phyloP scores from a whole-genome alignment of 2,797 vertebrate genomes.

The Lepus oiostolus region DNA sequence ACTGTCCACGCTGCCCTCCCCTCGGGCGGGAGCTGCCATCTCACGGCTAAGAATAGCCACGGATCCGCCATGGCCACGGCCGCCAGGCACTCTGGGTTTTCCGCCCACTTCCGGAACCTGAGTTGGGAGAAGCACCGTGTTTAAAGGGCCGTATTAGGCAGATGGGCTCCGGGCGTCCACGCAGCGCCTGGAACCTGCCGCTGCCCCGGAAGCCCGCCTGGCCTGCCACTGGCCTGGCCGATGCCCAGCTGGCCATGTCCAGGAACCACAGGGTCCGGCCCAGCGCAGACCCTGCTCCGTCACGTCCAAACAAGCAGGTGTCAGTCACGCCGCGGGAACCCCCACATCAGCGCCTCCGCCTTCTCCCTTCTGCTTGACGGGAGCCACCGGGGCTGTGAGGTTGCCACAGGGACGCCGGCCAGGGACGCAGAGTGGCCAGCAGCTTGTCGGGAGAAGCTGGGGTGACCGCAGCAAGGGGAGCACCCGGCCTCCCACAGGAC shows the following conservation, averaged over 20 bases:
- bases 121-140: conserved; percentile 64
- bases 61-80: conserved; percentile 53
- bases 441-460: accelerated
- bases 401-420: no score
- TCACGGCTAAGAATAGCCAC: conserved; percentile 75
- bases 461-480: background rate
- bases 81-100: conserved; percentile 54
- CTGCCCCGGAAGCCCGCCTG: background rate
- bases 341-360: conserved; percentile 44
- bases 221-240: background rate
- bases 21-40: conserved; percentile 75
- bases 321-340: conserved; percentile 62
- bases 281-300: conserved; percentile 46
- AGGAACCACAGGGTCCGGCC: conserved; percentile 46
- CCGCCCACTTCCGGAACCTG: conserved; percentile 67
- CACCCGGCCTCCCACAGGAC: background rate
- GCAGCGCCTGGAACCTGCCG: background rate
- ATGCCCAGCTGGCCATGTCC: conserved; percentile 46
- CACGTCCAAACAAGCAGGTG: conserved; percentile 60
- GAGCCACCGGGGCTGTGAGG: background rate
- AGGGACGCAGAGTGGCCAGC: background rate
- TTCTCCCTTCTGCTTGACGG: conserved; percentile 59
- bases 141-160: conserved; percentile 40
- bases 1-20: background rate
- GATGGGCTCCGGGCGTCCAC: conserved; percentile 53